Base-by-base conservation (phyloP, 2,888 invertebrate species). In the Stenolophus ochropezus region DNA sequence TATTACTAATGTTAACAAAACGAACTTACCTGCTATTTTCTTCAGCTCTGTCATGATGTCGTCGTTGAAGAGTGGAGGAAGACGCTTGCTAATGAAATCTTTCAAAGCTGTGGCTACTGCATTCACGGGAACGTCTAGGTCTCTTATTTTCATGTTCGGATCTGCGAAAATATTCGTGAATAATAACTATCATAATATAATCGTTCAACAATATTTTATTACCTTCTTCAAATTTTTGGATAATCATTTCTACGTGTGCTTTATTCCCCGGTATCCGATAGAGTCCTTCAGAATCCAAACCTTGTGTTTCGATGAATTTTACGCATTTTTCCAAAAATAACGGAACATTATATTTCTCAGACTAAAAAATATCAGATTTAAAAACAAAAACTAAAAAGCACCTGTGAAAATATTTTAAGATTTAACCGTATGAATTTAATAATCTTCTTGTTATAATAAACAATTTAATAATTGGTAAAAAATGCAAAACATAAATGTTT, bases 71-170 rank as follows among this genome's bases (percentile, higher is more conserved):
- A 99, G 90, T 0, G 98, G 97, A 74, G 98, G 98, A 85, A 97
- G 91, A 86, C 97, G 94, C 90, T 98, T 97, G 0, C 96, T 96
- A 90, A 99, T 97, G 91, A 98, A 98, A 87, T 97, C 97, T 89
- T 99, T 99, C 16, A 99, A 91, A 69, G 98, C 98, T 6, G 98
- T 98, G 27, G 98, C 98, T 1, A 98, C 97, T 3, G 98, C 98
- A 89, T 98, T 98, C 82, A 99, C 97, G 3, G 98, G 98, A 87
- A 98, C 96, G 86, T 98, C 97, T 85, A 98, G 90, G 81, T 94
- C 93, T 84, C 94, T 93, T 87, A 98, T 93, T 87, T 96, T 94
- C 82, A 97, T 92, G 87, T 95, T 94, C 2, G 94, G 93, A 91
- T 97, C 97, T 96, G 89, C 27, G 86, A 88, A 8, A 42, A 11